Evolutionary conservation across 2,888 invertebrate genomes (phyloP), one percentile per base, ranked within the genome.

Genomic region (Orthonychiurus folsomi): DNA sequence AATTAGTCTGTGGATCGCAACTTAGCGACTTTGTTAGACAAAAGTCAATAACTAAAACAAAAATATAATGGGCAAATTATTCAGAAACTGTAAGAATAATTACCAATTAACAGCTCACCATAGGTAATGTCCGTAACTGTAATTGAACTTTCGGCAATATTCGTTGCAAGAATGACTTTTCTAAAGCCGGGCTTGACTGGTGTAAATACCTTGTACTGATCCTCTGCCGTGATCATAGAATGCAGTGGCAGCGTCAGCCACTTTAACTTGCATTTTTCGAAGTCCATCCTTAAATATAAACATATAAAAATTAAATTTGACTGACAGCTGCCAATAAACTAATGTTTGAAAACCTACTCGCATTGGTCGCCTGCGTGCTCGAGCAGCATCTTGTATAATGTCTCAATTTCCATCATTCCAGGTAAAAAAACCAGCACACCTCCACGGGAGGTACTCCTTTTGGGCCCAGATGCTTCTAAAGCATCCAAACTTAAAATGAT

Each of bases 81-180:
- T n/a, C n/a, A n/a, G 48, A 15, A n/a, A 47, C 27, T 56, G 20
- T 52, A 56, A 25, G n/a, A n/a, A 3, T 56, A 55, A 28, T 24
- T 9, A 20, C 2, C 28, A 59, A 24, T 28, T 28, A 23, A 20
- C 5, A 52, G 66, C 71, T 74, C 75, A 86, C 87, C 86, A 78
- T 88, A 93, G 78, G 85, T 86, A 21, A 92, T 85, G 76, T 93
- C 91, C 0, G 89, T 86, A 5, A 93, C 90, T 0, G 93, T 93
- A 70, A 93, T 87, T 57, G 92, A 92, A 77, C 91, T 92, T 78
- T 93, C 93, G 0, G 93, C 92, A 69, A 93, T 91, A 77, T 93
- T 93, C 5, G 93, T 93, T 0, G 93, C 85, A 50, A 93, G 78
- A 73, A 93, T 92, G 56, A 93, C 83, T 77, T 95, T 93, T 64